Base-by-base conservation (phyloP, 2,113 vertebrate species). In the Blennius ocellaris region DNA sequence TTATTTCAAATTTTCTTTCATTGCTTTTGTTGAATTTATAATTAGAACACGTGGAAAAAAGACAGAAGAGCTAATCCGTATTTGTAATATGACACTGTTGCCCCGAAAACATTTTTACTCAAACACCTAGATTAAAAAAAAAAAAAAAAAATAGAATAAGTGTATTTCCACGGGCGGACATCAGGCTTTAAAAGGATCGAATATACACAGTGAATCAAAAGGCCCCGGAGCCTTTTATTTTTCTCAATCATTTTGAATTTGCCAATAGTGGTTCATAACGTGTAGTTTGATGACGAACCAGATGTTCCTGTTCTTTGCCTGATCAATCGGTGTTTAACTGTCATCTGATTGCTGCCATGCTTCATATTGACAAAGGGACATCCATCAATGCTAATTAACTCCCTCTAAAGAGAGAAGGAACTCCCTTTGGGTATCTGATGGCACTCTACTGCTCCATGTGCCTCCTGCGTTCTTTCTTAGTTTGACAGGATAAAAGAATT, bases 341-440 rank as follows among this genome's bases (percentile, higher is more conserved):
- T 78, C 58, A 60, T 69, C 47, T 71, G 56, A 81, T 69, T 79
- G 71, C 68, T 43, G 30, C 69, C 69, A 61, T 76, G 70, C 62
- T 58, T 76, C 59, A 61, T 49, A 68, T 73, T 77, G 77, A 85
- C 83, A 79, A 72, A 67, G 30, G 43, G 43, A 54, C 79, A 84
- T 89, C 69, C 58, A 78, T 80, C 81, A 76, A 41, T 53, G 38
- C 84, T 83, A 69, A 83, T 78, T 74, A 78, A 73, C 64, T 74
- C 64, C 8, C 3, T 48, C 1, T 12, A 11, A 47, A 16, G 10
- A 57, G 38, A 40, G 21, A 49, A 6, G 16, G 43, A 47, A 30
- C 21, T 5, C 15, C 8, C 51, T 52, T 70, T 57, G 53, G 50
- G 56, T 65, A 12, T 38, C 17, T 0, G 14, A 11, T 8, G 43